Base-by-base conservation (phyloP, 2,888 invertebrate species). In the Pherbina coryleti region DNA sequence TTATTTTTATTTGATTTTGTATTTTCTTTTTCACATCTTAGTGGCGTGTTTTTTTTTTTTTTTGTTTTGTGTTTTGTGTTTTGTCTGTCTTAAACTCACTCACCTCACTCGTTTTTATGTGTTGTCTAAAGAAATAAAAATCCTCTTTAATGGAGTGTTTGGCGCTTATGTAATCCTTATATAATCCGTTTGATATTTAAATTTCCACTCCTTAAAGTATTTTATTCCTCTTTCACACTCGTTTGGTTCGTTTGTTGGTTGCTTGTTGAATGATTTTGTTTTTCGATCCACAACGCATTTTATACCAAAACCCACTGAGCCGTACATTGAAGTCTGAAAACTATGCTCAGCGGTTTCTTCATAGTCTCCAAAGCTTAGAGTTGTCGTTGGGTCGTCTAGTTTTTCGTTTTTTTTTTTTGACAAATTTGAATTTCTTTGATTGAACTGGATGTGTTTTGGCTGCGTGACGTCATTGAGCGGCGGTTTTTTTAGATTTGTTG, bases 201-300 rank as follows among this genome's bases (percentile, higher is more conserved):
- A 86, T 83, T 84, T 81, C 81, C 14, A 70, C n/a, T 55, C 31
- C 31, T 31, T n/a, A 19, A 34, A 28, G 44, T 60, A 37, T 44
- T 60, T 60, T 31, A 53, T 83, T 84, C 85, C 84, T 84, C 85
- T 84, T 85, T 81, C 82, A 81, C 60, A 73, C 72, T 70, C 53
- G 49, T 70, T 73, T 74, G 49, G 75, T 80, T 77, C 79, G 81
- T 78, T 84, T 82, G 81, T 81, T 82, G 85, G 82, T 80, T 83
- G 82, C 82, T 83, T 82, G 83, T 85, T 86, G 77, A 87, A 87
- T 87, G 87, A 87, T 86, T 85, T 84, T 82, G 83, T 82, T 83
- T 85, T 84, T 82, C 79, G 78, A 81, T 73, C 79, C 69, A 82
- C 83, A 78, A 80, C 81, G 82, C 82, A 80, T 86, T 87, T 87